phyloP scores from a whole-genome alignment of 2,888 invertebrate species.

The Tetragonisca angustula region DNA sequence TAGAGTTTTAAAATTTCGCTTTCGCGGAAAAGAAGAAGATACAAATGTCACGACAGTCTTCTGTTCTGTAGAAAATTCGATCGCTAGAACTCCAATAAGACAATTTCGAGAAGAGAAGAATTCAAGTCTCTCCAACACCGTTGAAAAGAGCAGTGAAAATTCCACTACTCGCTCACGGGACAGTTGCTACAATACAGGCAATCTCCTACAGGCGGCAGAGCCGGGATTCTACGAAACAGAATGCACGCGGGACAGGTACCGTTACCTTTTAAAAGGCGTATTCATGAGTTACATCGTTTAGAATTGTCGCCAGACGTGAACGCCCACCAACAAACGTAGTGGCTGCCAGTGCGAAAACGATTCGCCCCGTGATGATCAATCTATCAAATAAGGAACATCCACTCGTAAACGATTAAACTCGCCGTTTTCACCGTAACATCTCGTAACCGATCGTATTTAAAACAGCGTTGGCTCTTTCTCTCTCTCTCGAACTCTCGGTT shows the following conservation, averaged over 20 bases:
- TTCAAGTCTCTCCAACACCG: not conserved
- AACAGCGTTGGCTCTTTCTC: slow-evolving; percentile 6
- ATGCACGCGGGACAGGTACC: slow-evolving; percentile 43
- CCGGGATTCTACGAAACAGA: slow-evolving; percentile 21
- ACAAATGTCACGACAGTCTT: too few species aligned
- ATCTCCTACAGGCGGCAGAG: not conserved
- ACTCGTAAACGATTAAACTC: slow-evolving; percentile 32
- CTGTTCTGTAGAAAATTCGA: too few species aligned
- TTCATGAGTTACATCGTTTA: slow-evolving; percentile 45
- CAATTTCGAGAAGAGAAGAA: not conserved
- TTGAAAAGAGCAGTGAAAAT: not conserved
- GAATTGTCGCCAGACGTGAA: slow-evolving; percentile 43
- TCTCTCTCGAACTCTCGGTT: slow-evolving; percentile 6
- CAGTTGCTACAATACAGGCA: slow-evolving; percentile 10
- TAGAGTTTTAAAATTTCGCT: too few species aligned
- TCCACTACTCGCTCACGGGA: not conserved
- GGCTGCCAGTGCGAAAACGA: slow-evolving; percentile 42
- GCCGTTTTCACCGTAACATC: slow-evolving; percentile 24
- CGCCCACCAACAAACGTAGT: slow-evolving; percentile 39
- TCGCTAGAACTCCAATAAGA: not conserved
- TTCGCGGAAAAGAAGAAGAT: too few species aligned
- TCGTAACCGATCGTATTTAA: slow-evolving; percentile 21
- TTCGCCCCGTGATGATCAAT: slow-evolving; percentile 31
- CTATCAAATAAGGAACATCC: slow-evolving; percentile 31
- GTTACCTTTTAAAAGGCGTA: slow-evolving; percentile 56